These are phyloP conservation scores for Lordiphosa collinella DNA, from an alignment of 1,140 invertebrate genomes.

Conservation along the genomic window DNA sequence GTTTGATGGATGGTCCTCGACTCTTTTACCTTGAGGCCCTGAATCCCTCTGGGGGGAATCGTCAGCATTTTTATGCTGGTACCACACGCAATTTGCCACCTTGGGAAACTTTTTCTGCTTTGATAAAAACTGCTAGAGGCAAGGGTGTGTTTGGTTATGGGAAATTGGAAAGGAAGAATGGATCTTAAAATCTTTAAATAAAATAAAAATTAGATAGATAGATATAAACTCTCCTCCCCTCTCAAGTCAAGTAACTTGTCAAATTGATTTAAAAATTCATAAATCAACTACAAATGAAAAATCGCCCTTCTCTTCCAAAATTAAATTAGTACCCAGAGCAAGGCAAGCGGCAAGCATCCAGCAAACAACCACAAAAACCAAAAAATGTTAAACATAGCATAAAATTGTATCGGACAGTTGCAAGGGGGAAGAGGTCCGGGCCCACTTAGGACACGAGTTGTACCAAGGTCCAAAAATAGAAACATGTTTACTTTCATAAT, in stretches of 20 bases:
- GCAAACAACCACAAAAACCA: slow-evolving; percentile 35
- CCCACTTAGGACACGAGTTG: slow-evolving; percentile 38
- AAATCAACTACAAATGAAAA: slow-evolving; percentile 59
- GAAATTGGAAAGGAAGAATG: slow-evolving; percentile 25
- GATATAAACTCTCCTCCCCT: not conserved
- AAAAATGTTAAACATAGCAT: slow-evolving; percentile 73
- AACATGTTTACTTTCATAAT: slow-evolving; percentile 63
- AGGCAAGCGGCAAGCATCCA: not conserved
- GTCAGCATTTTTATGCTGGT: slow-evolving; percentile 76
- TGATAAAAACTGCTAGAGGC: slow-evolving; percentile 39
- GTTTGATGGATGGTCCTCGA: slow-evolving; percentile 71
- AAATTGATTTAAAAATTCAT: slow-evolving; percentile 76
- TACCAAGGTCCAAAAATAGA: slow-evolving; percentile 30
- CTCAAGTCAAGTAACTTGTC: slow-evolving; percentile 45
- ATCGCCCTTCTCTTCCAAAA: slow-evolving; percentile 32
- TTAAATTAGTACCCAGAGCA: slow-evolving; percentile 51
- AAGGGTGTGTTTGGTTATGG: slow-evolving; percentile 46
- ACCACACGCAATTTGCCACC: slow-evolving; percentile 61
- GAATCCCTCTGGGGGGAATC: slow-evolving; percentile 25
- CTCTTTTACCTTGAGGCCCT: slow-evolving; percentile 35
- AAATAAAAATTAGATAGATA: not conserved
- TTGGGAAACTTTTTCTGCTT: slow-evolving; percentile 67
- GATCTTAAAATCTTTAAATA: too few relatives aligned
- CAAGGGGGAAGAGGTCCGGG: not conserved
- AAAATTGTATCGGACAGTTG: slow-evolving; percentile 72